Conservation (phyloP, 2,888 invertebrate genomes). For the Drosophila kuntzei region DNA sequence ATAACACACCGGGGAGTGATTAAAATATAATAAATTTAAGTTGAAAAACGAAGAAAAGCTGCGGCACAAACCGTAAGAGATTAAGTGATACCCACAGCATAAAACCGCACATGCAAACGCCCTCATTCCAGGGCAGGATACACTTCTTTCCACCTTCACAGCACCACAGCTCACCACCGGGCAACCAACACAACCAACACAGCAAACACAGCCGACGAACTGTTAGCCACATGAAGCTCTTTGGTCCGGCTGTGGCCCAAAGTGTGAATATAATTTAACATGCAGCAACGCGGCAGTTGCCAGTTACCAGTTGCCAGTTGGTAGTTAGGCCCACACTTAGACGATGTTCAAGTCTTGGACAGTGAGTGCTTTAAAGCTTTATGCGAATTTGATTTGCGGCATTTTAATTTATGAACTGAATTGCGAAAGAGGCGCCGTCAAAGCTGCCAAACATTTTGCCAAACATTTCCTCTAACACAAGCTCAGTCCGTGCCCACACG, state of each 20-base stretch:
- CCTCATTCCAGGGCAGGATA: slow-evolving; percentile 10
- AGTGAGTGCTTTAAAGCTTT: slow-evolving; percentile 59
- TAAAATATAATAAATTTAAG: slow-evolving; percentile 85
- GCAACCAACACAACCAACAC: slow-evolving; percentile 24
- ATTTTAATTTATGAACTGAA: slow-evolving; percentile 82
- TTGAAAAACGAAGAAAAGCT: slow-evolving; percentile 67
- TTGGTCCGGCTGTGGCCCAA: slow-evolving; percentile 66
- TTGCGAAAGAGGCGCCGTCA: slow-evolving; percentile 58
- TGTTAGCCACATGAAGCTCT: slow-evolving; percentile 39
- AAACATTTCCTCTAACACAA: slow-evolving; percentile 63
- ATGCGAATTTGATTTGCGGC: slow-evolving; percentile 83
- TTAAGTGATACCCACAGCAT: slow-evolving; percentile 78
- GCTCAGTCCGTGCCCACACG: slow-evolving; percentile 11
- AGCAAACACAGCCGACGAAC: slow-evolving; percentile 26
- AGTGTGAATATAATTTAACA: slow-evolving; percentile 82
- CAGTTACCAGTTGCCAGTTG: slow-evolving; percentile 37
- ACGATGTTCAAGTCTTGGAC: slow-evolving; percentile 46
- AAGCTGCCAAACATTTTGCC: slow-evolving; percentile 70
- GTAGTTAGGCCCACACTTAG: slow-evolving; percentile 50
- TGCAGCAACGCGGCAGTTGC: slow-evolving; percentile 57
- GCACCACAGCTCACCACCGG: neutral
- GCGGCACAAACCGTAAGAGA: slow-evolving; percentile 69
- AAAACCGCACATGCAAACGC: slow-evolving; percentile 76
- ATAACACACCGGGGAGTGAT: slow-evolving; percentile 83
- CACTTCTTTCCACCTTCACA: slow-evolving; percentile 1